Conservation (phyloP, 2,888 invertebrate species). For the Merodon equestris region DNA sequence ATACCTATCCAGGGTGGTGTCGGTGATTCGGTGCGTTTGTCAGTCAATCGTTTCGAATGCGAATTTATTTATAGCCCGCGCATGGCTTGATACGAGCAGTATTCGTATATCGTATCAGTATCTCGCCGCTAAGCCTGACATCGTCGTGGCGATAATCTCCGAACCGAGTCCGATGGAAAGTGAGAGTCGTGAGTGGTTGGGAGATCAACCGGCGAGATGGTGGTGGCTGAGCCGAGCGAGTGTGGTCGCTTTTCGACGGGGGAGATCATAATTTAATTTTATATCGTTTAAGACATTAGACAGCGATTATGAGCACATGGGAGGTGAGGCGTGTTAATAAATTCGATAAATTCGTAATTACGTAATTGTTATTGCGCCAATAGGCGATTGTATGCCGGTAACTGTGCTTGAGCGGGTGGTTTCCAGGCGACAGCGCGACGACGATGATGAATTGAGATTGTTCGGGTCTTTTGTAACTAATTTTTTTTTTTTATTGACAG, state of each 20-base stretch:
- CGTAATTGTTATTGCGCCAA: conserved; percentile 63
- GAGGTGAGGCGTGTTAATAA: conserved; percentile 27
- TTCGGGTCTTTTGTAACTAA: not conserved
- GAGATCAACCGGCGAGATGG: conserved; percentile 9
- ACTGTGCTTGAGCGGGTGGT: conserved; percentile 20
- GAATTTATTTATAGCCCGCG: conserved; percentile 59
- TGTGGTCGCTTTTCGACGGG: conserved; percentile 18
- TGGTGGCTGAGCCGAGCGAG: conserved; percentile 12
- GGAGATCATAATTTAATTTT: conserved; percentile 60
- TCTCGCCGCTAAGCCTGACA: conserved; percentile 2
- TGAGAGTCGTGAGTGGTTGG: conserved; percentile 57
- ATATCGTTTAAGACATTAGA: conserved; percentile 41
- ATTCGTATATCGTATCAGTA: conserved; percentile 25
- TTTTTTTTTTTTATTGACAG: not conserved
- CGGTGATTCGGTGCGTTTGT: conserved; percentile 39
- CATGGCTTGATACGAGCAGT: conserved; percentile 15
- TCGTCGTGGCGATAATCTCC: conserved; percentile 58
- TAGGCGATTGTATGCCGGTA: conserved; percentile 10
- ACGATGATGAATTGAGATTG: conserved; percentile 16
- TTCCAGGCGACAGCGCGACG: conserved; percentile 26
- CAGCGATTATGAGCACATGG: conserved; percentile 33
- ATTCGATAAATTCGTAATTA: conserved; percentile 65
- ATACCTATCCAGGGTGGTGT: conserved; percentile 55
- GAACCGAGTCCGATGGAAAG: conserved; percentile 55
- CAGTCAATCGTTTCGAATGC: conserved; percentile 57